Evolutionary conservation across 2,113 vertebrate species (phyloP).

Genomic region (Bubo bubo): DNA sequence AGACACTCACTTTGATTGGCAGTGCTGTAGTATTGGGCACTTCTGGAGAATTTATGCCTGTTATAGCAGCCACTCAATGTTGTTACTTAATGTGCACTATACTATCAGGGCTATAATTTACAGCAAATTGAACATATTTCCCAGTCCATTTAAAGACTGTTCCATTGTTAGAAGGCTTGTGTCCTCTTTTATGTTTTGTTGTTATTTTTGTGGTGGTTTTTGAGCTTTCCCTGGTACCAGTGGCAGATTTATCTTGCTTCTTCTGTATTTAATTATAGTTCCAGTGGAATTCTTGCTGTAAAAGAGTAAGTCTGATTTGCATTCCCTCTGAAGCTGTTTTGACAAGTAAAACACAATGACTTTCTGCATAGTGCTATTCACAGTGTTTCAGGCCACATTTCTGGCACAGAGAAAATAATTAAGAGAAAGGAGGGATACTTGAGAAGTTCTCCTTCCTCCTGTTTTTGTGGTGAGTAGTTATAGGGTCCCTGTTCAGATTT

Average conservation of each 20-base stretch:
- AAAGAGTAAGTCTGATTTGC: neutral
- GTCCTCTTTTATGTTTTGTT: neutral
- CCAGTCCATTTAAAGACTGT: neutral
- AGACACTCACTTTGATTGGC: neutral
- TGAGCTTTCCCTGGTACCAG: neutral
- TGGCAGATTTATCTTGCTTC: neutral
- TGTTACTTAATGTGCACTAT: neutral
- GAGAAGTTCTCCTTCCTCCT: neutral
- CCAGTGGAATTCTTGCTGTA: neutral
- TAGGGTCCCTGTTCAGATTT: neutral
- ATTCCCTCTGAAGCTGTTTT: conserved; percentile 6
- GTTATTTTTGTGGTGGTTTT: neutral
- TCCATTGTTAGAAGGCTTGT: neutral
- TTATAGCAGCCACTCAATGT: neutral
- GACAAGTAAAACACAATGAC: neutral
- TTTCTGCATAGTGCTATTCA: neutral
- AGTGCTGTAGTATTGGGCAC: neutral
- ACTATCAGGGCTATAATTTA: conserved; percentile 1
- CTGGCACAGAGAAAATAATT: neutral
- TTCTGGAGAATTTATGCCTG: neutral
- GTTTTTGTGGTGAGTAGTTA: neutral
- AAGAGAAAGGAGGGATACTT: neutral
- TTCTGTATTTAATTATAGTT: conserved; percentile 34
- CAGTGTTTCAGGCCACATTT: neutral
- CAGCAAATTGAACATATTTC: neutral